These are phyloP conservation scores for Enteromius unitaeniatus DNA, from an alignment of 2,797 vertebrate species.

Conservation along the genomic window DNA sequence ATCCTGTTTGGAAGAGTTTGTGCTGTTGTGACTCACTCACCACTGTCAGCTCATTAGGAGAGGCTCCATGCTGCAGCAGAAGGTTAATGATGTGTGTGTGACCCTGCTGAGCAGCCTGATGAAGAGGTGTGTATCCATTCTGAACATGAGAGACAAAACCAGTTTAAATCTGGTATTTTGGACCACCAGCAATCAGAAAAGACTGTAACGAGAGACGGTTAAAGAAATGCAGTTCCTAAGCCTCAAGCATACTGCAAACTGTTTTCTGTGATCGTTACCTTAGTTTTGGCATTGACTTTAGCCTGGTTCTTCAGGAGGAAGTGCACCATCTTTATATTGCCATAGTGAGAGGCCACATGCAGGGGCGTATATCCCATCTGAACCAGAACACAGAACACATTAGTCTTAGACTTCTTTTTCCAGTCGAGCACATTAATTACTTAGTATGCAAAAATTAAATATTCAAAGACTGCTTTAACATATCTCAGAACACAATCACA, in stretches of 20 bases:
- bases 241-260: background rate
- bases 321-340: constrained; percentile 96
- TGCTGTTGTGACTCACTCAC: constrained; percentile 73
- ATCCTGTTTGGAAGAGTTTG: background rate
- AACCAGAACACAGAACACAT: constrained; percentile 49
- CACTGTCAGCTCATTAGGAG: constrained; percentile 93
- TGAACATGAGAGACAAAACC: constrained; percentile 64
- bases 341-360: constrained; percentile 97
- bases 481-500: background rate
- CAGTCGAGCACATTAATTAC: background rate
- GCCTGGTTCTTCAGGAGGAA: constrained; percentile 94
- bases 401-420: background rate
- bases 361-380: constrained; percentile 96
- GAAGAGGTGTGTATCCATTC: constrained; percentile 96
- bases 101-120: constrained; percentile 97
- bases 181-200: constrained; percentile 6
- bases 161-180: background rate
- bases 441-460: background rate
- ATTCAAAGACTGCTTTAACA: background rate
- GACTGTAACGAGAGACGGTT: background rate
- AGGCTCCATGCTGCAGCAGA: constrained; percentile 89
- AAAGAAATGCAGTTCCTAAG: background rate
- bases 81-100: constrained; percentile 98
- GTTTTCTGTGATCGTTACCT: constrained; percentile 70
- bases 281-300: constrained; percentile 95